Evolutionary conservation across 2,113 vertebrate genomes (phyloP).

Genomic region (Calyptommatus sinebrachiatus): DNA sequence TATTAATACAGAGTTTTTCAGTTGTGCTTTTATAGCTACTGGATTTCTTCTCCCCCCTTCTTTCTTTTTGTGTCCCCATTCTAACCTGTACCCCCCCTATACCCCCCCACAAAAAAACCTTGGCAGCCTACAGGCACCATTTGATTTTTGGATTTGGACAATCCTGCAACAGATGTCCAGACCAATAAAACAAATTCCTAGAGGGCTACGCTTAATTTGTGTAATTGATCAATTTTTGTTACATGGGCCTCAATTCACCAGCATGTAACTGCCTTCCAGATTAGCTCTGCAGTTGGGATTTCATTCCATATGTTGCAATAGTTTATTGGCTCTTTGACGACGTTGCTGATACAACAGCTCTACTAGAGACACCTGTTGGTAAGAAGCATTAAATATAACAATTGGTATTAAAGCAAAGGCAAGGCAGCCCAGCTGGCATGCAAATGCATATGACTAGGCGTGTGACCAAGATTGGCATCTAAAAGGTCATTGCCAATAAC

Average conservation of each 20-base stretch:
- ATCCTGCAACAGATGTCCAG: conserved; percentile 99
- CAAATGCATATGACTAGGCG: background rate
- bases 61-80: conserved; percentile 69
- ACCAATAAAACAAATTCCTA: conserved; percentile 98
- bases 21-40: conserved; percentile 93
- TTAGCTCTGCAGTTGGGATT: conserved; percentile 90
- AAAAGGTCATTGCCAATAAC: conserved; percentile 29
- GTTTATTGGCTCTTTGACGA: conserved; percentile 83
- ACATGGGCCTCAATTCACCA: conserved; percentile 87
- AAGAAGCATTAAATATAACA: conserved; percentile 50
- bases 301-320: conserved; percentile 88
- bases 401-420: background rate
- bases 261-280: conserved; percentile 91
- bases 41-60: conserved; percentile 72
- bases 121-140: conserved; percentile 88
- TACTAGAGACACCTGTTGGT: conserved; percentile 89
- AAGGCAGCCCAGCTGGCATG: background rate
- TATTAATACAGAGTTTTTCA: conserved; percentile 94
- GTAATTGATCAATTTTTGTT: conserved; percentile 99
- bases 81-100: too few species aligned
- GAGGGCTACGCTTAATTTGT: conserved; percentile 94
- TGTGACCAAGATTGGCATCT: background rate
- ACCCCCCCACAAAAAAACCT: conserved; percentile 62
- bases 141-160: conserved; percentile 99
- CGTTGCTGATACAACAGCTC: conserved; percentile 79